Evolutionary conservation across 1,140 invertebrate species (phyloP), one percentile per base, ranked within the genome.

Genomic region (Drosophila ogumai): DNA sequence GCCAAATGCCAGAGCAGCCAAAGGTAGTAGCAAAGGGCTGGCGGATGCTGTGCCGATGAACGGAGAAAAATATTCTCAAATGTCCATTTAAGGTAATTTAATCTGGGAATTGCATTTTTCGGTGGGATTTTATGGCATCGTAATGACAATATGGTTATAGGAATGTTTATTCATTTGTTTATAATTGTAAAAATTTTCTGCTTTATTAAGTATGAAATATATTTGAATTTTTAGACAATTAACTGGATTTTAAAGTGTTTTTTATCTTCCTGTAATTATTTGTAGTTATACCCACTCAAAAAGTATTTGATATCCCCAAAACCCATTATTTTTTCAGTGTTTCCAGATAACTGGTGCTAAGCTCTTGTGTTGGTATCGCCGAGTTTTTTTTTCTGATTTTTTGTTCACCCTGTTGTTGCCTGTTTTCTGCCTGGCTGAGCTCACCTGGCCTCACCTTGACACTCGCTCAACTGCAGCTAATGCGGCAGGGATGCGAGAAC

Each of bases 401-500:
- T 17, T 38, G 46, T 36, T 17, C 17, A 36, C 19, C 64, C 19
- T 46, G 54, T 54, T 73, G 73, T 58, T 82, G 71, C 49, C 84
- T 77, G 84, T 80, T 88, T 87, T 87, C 79, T 80, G 79, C 71
- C 79, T 87, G 72, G 72, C 52, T 84, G 85, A 28, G 57, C 68
- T 58, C 77, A 82, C 81, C 84, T 84, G 85, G 80, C 80, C 84
- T 87, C 84, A 88, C 84, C 84, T 87, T 87, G 84, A 87, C 84
- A 87, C 84, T 71, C 84, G 73, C 80, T 88, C 84, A 87, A 77
- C 84, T 88, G 85, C 77, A 81, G 84, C 84, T 88, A 87, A 87
- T 88, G 77, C 55, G 85, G 47, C 47, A 73, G 57, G 67, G 61
- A 67, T 76, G 63, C 74, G 63, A 75, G 61, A 41, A 50, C 47